Evolutionary conservation across 2,797 vertebrate species (phyloP).

Genomic region (Tenualosa ilisha): DNA sequence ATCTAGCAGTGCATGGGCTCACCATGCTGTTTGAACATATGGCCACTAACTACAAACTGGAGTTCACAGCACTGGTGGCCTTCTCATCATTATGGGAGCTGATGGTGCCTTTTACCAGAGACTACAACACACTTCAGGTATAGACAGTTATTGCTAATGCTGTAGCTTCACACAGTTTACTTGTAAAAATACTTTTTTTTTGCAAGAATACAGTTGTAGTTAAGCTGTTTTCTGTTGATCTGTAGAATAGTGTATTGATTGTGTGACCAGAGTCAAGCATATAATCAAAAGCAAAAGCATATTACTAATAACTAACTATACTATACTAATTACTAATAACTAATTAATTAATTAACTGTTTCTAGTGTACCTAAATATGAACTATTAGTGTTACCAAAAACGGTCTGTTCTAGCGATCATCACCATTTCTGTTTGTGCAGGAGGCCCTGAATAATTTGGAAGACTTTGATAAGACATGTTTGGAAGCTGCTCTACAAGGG

Average conservation of each 20-base stretch:
- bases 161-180: not conserved
- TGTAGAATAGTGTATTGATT: not conserved
- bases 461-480: conserved; percentile 97
- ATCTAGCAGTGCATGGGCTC: conserved; percentile 92
- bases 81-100: conserved; percentile 97
- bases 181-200: not conserved
- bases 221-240: not conserved
- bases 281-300: too few species aligned
- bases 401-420: not conserved
- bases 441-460: conserved; percentile 94
- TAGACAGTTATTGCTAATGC: not conserved
- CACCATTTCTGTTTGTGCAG: conserved; percentile 64
- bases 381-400: too few species aligned
- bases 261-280: not conserved
- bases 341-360: not conserved
- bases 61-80: conserved; percentile 92
- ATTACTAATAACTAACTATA: too few species aligned
- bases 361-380: not conserved
- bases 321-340: too few species aligned
- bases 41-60: conserved; percentile 95
- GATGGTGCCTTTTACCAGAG: conserved; percentile 95
- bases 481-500: conserved; percentile 89
- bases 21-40: conserved; percentile 99
- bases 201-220: not conserved
- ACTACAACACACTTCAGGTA: conserved; percentile 96